Percentiles rank a stretch among this genome's conserved stretches.
Conservation (phyloP, 92 coral and sea anemone genomes). For the Umimayanthus chanpuru region DNA sequence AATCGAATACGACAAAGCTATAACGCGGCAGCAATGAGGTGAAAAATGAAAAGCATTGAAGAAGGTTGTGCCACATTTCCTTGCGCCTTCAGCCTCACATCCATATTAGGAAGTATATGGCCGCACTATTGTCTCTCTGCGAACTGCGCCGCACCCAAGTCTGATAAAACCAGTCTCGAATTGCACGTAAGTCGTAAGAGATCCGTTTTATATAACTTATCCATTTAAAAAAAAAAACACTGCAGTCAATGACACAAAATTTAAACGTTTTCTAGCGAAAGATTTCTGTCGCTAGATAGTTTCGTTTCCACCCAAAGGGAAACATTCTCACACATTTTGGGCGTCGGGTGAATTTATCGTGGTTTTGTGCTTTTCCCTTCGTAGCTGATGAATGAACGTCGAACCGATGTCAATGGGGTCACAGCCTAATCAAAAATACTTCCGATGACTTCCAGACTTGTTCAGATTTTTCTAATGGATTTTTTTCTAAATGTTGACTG, state of each 20-base stretch:
- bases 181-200: neutral
- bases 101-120: neutral
- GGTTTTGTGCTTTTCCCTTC: neutral
- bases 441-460: neutral
- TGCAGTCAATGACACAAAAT: neutral
- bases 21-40: neutral
- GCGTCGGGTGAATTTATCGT: neutral
- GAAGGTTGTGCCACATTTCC: neutral
- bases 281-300: neutral
- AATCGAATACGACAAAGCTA: neutral
- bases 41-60: neutral
- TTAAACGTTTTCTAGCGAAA: no score
- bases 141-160: neutral
- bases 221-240: neutral
- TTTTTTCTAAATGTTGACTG: neutral
- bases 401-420: neutral
- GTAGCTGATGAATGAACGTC: neutral
- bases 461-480: neutral
- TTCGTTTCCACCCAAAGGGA: neutral
- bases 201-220: neutral
- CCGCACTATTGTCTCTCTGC: neutral
- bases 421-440: neutral
- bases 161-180: neutral
- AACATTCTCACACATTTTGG: neutral
- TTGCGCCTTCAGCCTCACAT: neutral